phyloP scores from a whole-genome alignment of 2,888 invertebrate species.

The Bedellia somnulentella region DNA sequence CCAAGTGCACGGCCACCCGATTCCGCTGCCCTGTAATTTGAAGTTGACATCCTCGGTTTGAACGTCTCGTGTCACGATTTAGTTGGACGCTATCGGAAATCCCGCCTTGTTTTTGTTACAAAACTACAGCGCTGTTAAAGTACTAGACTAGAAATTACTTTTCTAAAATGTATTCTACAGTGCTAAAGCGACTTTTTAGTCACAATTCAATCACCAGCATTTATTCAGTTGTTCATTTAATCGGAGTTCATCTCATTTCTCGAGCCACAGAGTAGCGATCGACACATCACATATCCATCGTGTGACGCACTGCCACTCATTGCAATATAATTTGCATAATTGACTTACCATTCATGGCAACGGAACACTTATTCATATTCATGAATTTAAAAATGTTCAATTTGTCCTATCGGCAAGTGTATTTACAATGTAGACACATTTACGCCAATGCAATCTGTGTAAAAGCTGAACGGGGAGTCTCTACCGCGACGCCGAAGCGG shows the following conservation, averaged over 20 bases:
- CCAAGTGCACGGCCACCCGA: slow-evolving; percentile 19
- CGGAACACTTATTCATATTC: slow-evolving; percentile 54
- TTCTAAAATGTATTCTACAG: no score
- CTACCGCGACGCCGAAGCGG: slow-evolving; percentile 9
- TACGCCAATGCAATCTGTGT: slow-evolving; percentile 44
- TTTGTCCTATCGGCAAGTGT: slow-evolving; percentile 41
- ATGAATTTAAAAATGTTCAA: slow-evolving; percentile 56
- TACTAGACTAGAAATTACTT: no score
- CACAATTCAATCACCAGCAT: no score
- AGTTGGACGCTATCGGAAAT: slow-evolving; percentile 13
- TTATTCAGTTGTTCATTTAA: no score
- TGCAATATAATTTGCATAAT: slow-evolving; percentile 55
- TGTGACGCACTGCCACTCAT: slow-evolving; percentile 32
- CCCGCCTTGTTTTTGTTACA: slow-evolving; percentile 14
- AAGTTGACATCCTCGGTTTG: slow-evolving; percentile 21
- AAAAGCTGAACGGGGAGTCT: slow-evolving; percentile 28
- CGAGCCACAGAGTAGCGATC: no score
- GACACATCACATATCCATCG: no score
- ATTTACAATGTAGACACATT: slow-evolving; percentile 46
- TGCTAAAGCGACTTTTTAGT: no score
- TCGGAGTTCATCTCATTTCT: no score
- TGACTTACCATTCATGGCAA: slow-evolving; percentile 50
- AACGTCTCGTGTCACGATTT: slow-evolving; percentile 15
- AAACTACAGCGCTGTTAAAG: no score
- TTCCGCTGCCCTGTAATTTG: slow-evolving; percentile 34